Evolutionary conservation across 2,113 vertebrate species (phyloP).

Genomic region (Lynx canadensis): DNA sequence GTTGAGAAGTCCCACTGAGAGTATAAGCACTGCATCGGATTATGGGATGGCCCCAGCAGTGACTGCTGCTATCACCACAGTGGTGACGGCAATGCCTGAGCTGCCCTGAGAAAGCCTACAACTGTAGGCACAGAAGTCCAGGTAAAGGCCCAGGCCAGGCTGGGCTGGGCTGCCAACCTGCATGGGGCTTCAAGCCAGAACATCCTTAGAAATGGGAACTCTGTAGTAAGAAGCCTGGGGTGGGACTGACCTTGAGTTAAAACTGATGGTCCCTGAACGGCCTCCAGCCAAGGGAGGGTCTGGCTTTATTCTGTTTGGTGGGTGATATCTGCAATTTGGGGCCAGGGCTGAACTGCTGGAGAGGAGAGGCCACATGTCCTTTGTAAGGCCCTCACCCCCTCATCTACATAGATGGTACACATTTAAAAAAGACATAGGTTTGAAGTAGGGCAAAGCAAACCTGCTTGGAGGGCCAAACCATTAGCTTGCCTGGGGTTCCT

Average conservation of each 20-base stretch:
- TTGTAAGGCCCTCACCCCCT: background rate
- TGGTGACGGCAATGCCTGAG: background rate
- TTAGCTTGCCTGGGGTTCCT: background rate
- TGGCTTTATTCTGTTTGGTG: background rate
- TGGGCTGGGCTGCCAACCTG: background rate
- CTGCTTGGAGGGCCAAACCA: background rate
- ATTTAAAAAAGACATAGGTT: background rate
- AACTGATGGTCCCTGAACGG: accelerated
- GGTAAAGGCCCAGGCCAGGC: background rate
- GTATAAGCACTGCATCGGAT: background rate
- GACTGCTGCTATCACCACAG: background rate
- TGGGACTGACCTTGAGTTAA: accelerated
- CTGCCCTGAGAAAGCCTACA: background rate
- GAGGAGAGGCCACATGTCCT: too few relatives aligned
- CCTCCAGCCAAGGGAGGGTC: background rate
- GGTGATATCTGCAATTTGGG: background rate
- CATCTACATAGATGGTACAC: background rate
- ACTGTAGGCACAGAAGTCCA: accelerated
- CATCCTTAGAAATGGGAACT: accelerated
- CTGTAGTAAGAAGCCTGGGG: background rate
- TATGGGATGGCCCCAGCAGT: background rate
- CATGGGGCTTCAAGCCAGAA: background rate
- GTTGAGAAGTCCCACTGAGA: background rate
- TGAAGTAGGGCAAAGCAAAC: background rate
- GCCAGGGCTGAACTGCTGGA: background rate